Evolutionary conservation across 2,113 vertebrate species (phyloP), one percentile per base, ranked within the genome.

Genomic region (Oncorhynchus keta): DNA sequence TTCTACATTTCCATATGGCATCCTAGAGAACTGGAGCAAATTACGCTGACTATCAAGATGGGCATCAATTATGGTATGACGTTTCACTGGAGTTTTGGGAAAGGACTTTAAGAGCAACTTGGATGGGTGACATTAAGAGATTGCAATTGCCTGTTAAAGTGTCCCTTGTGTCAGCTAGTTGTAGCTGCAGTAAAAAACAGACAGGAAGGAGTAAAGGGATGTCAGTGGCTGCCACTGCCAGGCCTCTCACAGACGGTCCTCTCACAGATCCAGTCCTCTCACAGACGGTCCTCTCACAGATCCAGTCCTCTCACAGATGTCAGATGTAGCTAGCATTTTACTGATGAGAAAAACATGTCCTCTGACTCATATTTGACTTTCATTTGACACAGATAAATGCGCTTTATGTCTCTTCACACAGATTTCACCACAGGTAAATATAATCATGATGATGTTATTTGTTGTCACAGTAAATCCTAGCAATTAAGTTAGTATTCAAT

Each of bases 131-230:
- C 74, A 80, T 68, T 30, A 32, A 70, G 62, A 68, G 71, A 76
- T 71, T 76, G 72, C 76, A 80, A 80, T 80, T 80, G 79, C 70
- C 79, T 80, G 79, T 73, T 80, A 73, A 80, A 80, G 72, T 76
- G 65, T 80, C 71, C 74, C 79, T 64, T 70, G 72, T 65, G 18
- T 62, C 39, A 57, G 79, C 65, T 76, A 64, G 68, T 80, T 73
- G n/a, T 22, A 62, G 18, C 7, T 62, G 59, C 59, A 22, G 5
- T 62, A 62, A 62, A 62, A 18, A n/a, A 24, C 55, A 62, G 59
- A 62, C 2, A 55, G 59, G 5, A 62, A 3, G n/a, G 59, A 62
- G n/a, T 6, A 16, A 22, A 22, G 1, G 59, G n/a, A 22, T 62
- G 59, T 24, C 7, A 62, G 3, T 13, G 2, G 59, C n/a, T 62